phyloP scores from a whole-genome alignment of 2,113 vertebrate genomes.

The Semnornis frantzii region DNA sequence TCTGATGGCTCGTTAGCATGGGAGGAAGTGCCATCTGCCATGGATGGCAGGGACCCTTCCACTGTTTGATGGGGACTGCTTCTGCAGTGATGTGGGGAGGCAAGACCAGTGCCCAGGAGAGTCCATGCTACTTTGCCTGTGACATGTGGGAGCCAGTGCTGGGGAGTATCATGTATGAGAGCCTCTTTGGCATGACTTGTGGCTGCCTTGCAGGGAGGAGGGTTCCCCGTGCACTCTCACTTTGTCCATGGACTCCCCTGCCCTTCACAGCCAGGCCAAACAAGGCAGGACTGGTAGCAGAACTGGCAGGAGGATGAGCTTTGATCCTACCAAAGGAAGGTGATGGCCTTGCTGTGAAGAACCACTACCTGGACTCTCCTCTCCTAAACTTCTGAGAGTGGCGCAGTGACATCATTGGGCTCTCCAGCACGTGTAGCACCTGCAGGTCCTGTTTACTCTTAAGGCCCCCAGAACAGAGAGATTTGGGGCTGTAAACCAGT shows the following conservation, averaged over 20 bases:
- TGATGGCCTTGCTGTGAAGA: background rate
- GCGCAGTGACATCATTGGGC: background rate
- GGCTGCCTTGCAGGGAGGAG: background rate
- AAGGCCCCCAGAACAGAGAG: background rate
- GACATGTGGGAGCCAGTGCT: background rate
- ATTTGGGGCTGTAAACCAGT: background rate
- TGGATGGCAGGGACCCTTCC: background rate
- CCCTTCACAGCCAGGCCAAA: no score
- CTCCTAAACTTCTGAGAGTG: background rate
- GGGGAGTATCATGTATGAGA: fast-evolving
- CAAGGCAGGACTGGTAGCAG: background rate
- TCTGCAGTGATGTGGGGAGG: background rate
- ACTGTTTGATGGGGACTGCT: background rate
- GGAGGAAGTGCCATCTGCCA: conserved; percentile 46
- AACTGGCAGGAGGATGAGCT: background rate
- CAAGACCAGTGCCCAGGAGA: background rate
- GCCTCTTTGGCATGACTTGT: fast-evolving
- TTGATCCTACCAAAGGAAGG: background rate
- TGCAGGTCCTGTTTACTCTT: background rate
- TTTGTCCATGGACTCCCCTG: background rate
- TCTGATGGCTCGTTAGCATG: conserved; percentile 26
- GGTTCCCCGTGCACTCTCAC: background rate
- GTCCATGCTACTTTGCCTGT: background rate
- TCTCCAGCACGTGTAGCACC: background rate
- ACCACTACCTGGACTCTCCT: background rate